Conservation (phyloP, 2,888 invertebrate species). For the Leptinotarsa juncta region DNA sequence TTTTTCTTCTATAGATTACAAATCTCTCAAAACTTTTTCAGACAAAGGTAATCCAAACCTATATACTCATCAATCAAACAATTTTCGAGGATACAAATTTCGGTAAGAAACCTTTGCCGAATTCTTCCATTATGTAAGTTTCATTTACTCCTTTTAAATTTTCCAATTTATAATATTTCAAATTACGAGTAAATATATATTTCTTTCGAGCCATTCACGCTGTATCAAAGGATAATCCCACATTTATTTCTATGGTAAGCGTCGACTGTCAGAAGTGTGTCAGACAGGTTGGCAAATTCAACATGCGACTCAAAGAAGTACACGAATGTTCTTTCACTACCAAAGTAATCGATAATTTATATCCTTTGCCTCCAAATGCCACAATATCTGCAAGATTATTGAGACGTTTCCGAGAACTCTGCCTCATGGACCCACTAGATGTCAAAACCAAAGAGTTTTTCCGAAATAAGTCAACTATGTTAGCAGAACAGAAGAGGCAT, state of each 20-base stretch:
- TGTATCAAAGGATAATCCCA: too few species aligned
- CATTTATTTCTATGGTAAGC: neutral
- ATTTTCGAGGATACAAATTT: too few species aligned
- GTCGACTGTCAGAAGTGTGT: neutral
- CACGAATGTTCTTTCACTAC: neutral
- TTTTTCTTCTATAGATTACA: too few species aligned
- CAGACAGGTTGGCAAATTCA: neutral
- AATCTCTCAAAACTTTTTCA: too few species aligned
- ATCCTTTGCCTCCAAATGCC: conserved; percentile 30
- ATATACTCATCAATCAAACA: too few species aligned
- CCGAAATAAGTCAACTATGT: conserved; percentile 44
- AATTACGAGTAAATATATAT: too few species aligned
- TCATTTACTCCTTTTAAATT: too few species aligned
- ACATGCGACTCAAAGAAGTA: neutral
- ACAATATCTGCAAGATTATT: neutral
- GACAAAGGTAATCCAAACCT: too few species aligned
- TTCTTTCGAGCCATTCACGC: too few species aligned
- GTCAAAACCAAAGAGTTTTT: conserved; percentile 39
- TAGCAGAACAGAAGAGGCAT: conserved; percentile 45
- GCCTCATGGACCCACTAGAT: conserved; percentile 20
- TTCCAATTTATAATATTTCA: too few species aligned
- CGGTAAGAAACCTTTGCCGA: too few species aligned
- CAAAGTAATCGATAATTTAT: neutral
- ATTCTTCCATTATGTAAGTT: too few species aligned
- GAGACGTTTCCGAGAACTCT: conserved; percentile 16